Evolutionary conservation across 2,113 vertebrate species (phyloP), one percentile per base, ranked within the genome.

Genomic region (Mobula birostris): DNA sequence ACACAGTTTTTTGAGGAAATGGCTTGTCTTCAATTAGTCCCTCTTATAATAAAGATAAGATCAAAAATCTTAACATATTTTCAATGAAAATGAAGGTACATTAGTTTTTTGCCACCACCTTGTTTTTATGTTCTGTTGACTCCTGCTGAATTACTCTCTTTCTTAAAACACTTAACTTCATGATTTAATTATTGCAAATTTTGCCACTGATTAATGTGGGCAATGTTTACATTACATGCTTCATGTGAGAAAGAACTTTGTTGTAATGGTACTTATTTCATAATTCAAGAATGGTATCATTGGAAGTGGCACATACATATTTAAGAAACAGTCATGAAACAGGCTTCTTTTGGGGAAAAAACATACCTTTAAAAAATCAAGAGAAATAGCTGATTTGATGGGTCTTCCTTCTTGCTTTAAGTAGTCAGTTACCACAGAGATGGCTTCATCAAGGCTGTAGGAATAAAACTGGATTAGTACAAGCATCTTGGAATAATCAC

Each of bases 361-460:
- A 66, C 32, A 15, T 97, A 98, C 98, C 97, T 98, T 97, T 77
- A 98, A 95, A 94, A 97, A 96, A 63, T 95, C 88, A n/a, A 96
- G 94, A 24, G 95, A 19, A 0, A 94, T 21, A 0, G 96, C 95
- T 48, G 94, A 78, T 0, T 96, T 92, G 58, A 95, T 17, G 1
- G 94, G 94, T 91, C 96, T 97, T 17, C 97, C 97, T 95, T 94
- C 95, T 80, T 95, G 96, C 88, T 96, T 97, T 93, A 97, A 95
- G 94, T 97, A 98, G 24, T 98, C 98, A 1, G 68, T 94, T 94
- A 98, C 95, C 24, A 99, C 95, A 27, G 95, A 95, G 24, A 96
- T 95, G 0, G 98, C 98, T 83, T 98, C 98, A 5, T 98, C 97
- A 24, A 96, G 94, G 95, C 98, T 99, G 94, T 7, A 85, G 90